Evolutionary conservation across 1,140 invertebrate genomes (phyloP).

Genomic region (Argopecten irradians): DNA sequence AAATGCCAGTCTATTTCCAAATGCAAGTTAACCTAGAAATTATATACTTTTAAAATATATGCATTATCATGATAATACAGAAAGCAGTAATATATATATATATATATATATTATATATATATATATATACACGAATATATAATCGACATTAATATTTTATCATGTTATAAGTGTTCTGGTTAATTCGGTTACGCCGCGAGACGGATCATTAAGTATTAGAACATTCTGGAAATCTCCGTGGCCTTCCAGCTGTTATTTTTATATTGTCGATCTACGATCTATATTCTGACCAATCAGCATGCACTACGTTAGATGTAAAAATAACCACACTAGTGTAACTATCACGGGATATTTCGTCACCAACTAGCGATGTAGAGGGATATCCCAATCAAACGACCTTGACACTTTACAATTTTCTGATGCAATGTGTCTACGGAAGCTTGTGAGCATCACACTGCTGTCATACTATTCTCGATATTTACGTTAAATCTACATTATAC

Average conservation of each 20-base stretch:
- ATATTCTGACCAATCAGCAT: slow-evolving; percentile 16
- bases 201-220: no score
- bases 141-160: no score
- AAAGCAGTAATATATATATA: no score
- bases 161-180: no score
- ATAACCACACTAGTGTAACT: neutral
- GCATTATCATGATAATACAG: no score
- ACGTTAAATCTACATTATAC: neutral
- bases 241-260: neutral
- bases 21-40: no score
- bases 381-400: neutral
- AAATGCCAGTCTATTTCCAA: no score
- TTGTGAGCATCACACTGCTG: neutral
- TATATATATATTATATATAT: no score
- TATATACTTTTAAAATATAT: no score
- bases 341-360: slow-evolving; percentile 6
- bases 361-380: neutral
- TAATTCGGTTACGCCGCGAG: no score
- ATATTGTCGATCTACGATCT: neutral
- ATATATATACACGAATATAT: no score
- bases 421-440: neutral
- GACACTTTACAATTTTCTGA: slow-evolving; percentile 9
- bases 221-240: neutral
- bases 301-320: neutral
- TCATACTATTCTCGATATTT: no score